A percentile compares a stretch with the other conserved stretches of the same genome.
These are phyloP conservation scores for Prostheceraeus crozeri DNA, from an alignment of 2,888 invertebrate genomes.

Conservation along the genomic window DNA sequence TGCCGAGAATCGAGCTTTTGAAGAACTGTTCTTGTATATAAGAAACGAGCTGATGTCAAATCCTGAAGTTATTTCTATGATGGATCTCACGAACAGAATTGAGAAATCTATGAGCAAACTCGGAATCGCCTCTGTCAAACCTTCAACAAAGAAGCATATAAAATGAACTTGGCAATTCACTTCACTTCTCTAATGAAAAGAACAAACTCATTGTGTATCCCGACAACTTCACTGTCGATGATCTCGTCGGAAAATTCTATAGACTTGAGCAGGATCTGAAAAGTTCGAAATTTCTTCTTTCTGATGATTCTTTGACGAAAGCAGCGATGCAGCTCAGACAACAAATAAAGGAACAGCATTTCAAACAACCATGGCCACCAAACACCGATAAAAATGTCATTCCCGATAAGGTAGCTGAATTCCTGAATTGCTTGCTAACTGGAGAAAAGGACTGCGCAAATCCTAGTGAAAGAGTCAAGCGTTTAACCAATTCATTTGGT, in stretches of 20 bases:
- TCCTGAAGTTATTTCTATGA: conserved; percentile 1
- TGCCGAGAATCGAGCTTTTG: conserved; percentile 5
- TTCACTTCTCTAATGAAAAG: background rate
- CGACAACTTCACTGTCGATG: conserved; percentile 1
- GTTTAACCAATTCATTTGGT: too few relatives aligned
- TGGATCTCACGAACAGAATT: conserved; percentile 7
- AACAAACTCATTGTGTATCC: conserved; percentile 6
- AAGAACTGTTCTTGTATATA: conserved; percentile 19
- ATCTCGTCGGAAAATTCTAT: background rate
- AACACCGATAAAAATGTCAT: too few relatives aligned
- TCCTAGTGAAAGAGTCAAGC: too few relatives aligned
- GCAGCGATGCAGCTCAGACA: conserved; percentile 3
- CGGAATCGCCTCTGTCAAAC: background rate
- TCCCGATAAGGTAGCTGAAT: too few relatives aligned
- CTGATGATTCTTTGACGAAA: conserved; percentile 4
- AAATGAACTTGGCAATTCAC: conserved; percentile 1
- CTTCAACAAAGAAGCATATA: conserved; percentile 7
- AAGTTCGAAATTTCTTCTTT: background rate
- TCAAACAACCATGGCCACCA: conserved; percentile 18
- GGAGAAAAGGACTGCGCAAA: too few relatives aligned
- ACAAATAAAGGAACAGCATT: background rate
- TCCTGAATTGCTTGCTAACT: too few relatives aligned
- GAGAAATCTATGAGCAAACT: background rate
- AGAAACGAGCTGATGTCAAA: conserved; percentile 12
- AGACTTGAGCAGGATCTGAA: background rate